Conservation (phyloP, 1,140 invertebrate species). For the Drosophila jambulina region DNA sequence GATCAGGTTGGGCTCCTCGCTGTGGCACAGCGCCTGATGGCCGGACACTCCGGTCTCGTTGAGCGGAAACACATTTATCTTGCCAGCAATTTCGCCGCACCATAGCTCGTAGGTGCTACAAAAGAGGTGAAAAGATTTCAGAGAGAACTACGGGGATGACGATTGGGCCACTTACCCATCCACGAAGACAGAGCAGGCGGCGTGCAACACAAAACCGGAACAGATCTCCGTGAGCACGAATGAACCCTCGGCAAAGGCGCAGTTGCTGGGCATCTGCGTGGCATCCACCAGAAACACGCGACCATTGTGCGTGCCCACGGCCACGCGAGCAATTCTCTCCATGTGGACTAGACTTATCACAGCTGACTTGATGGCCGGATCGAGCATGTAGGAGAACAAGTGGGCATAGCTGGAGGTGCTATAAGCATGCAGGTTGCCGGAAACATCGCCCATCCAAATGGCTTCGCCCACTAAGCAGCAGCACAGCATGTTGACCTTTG, state of each 20-base stretch:
- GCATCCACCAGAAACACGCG: slow-evolving; percentile 90
- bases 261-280: slow-evolving; percentile 87
- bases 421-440: slow-evolving; percentile 92
- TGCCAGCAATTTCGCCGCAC: slow-evolving; percentile 91
- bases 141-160: background rate
- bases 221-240: slow-evolving; percentile 92
- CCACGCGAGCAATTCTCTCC: slow-evolving; percentile 89
- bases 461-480: slow-evolving; percentile 88
- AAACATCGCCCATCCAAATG: slow-evolving; percentile 95
- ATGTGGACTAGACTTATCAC: slow-evolving; percentile 89
- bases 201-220: slow-evolving; percentile 88
- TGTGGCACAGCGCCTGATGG: slow-evolving; percentile 85
- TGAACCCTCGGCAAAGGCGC: slow-evolving; percentile 88
- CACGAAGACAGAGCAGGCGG: slow-evolving; percentile 86
- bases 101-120: slow-evolving; percentile 88
- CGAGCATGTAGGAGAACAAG: slow-evolving; percentile 87
- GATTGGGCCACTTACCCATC: slow-evolving; percentile 81
- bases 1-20: slow-evolving; percentile 78
- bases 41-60: slow-evolving; percentile 87
- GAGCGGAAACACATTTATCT: slow-evolving; percentile 89
- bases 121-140: slow-evolving; percentile 3
- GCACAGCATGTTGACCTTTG: slow-evolving; percentile 78
- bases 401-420: slow-evolving; percentile 86
- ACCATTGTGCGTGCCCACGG: slow-evolving; percentile 90
- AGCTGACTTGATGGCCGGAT: slow-evolving; percentile 86